A percentile compares a stretch with the other conserved stretches of the same genome.
phyloP scores from a whole-genome alignment of 2,113 vertebrate genomes.

The Ginglymostoma cirratum region DNA sequence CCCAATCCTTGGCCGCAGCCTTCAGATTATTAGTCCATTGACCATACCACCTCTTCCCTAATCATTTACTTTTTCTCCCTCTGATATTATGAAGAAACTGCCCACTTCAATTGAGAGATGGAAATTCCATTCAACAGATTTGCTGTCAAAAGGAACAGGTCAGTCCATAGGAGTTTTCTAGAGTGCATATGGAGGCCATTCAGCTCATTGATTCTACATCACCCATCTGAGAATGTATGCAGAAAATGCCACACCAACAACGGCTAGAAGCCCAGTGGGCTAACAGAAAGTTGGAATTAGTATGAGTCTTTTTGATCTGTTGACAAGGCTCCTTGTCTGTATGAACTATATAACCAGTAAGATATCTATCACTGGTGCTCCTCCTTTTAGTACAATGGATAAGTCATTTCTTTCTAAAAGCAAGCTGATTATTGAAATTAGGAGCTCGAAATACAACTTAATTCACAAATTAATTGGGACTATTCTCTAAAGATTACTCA shows the following conservation, averaged over 20 bases:
- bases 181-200: background rate
- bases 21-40: too few relatives aligned
- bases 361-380: constrained; percentile 68
- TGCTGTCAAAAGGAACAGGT: background rate
- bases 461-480: background rate
- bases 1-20: too few relatives aligned
- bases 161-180: constrained; percentile 47
- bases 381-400: constrained; percentile 73
- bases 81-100: background rate
- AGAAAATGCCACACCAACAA: constrained; percentile 56
- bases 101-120: background rate
- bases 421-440: background rate
- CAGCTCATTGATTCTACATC: background rate
- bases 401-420: constrained; percentile 67
- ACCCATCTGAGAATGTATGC: constrained; percentile 45
- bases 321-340: constrained; percentile 54
- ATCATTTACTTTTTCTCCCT: background rate
- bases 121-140: background rate
- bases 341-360: constrained; percentile 73
- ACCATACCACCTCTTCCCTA: too few relatives aligned
- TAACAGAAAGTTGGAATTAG: constrained; percentile 58
- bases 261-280: constrained; percentile 59
- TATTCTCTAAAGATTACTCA: background rate
- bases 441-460: background rate
- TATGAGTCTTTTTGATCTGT: constrained; percentile 52